Conservation (phyloP, 2,797 vertebrate species). For the Halcyon chelicuti region DNA sequence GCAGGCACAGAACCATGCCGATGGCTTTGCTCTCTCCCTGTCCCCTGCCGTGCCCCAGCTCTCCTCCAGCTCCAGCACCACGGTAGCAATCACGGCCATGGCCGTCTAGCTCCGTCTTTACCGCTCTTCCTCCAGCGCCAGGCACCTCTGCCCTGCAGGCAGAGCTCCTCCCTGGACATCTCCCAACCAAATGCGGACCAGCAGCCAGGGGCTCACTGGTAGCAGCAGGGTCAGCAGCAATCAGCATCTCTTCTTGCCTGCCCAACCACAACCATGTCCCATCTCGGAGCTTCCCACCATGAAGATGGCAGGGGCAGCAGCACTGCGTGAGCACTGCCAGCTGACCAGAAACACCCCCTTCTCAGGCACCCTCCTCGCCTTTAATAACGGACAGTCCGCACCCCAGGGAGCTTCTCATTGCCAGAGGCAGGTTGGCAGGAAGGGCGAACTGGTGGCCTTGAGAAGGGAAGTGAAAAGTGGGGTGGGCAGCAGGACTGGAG, state of each 20-base stretch:
- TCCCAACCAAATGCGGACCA: rapidly evolving
- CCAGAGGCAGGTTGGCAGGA: background rate
- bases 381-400: background rate
- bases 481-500: background rate
- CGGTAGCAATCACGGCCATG: background rate
- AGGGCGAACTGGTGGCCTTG: background rate
- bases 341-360: background rate
- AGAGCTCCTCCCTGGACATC: background rate
- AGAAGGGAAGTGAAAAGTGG: background rate
- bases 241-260: background rate
- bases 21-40: background rate
- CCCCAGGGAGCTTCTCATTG: background rate
- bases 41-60: background rate
- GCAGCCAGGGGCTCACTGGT: rapidly evolving
- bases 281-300: background rate
- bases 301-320: background rate
- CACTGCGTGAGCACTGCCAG: rapidly evolving
- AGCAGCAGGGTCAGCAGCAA: background rate
- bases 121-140: background rate
- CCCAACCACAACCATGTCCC: background rate
- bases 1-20: background rate
- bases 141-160: background rate
- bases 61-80: background rate
- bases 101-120: background rate
- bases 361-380: background rate